phyloP scores from a whole-genome alignment of 2,888 invertebrate species.

The Rhagonycha lutea region DNA sequence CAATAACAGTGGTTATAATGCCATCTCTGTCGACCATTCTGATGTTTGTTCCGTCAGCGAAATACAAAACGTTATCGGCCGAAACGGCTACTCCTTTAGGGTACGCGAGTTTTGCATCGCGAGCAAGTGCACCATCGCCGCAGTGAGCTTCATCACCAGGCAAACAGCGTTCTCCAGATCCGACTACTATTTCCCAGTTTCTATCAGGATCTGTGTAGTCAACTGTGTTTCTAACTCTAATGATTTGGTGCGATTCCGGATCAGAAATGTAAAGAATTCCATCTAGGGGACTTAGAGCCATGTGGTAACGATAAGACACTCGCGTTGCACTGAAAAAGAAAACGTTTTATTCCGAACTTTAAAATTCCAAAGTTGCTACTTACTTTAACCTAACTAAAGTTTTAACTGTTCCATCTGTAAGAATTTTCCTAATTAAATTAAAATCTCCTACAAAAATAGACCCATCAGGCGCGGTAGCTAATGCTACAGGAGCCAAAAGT shows the following conservation, averaged over 20 bases:
- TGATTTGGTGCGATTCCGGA: constrained; percentile 93
- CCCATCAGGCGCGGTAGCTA: constrained; percentile 91
- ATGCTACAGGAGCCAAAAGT: constrained; percentile 88
- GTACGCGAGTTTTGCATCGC: constrained; percentile 91
- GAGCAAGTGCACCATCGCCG: constrained; percentile 91
- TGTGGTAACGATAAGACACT: constrained; percentile 95
- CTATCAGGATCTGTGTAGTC: constrained; percentile 85
- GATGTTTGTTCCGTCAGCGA: constrained; percentile 93
- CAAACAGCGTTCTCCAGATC: constrained; percentile 90
- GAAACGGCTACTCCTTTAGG: constrained; percentile 96
- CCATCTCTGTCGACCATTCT: constrained; percentile 92
- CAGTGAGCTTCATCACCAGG: constrained; percentile 94
- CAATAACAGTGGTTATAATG: constrained; percentile 89
- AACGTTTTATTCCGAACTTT: constrained; percentile 29
- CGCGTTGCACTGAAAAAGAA: constrained; percentile 77
- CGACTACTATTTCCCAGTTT: constrained; percentile 94
- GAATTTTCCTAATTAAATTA: constrained; percentile 86
- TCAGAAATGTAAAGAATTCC: constrained; percentile 94
- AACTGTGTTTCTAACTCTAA: constrained; percentile 80
- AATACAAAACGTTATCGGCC: constrained; percentile 88
- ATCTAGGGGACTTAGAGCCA: constrained; percentile 93
- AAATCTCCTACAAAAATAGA: constrained; percentile 95
- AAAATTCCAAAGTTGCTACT: constrained; percentile 49
- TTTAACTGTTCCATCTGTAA: constrained; percentile 80
- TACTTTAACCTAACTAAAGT: constrained; percentile 83